Conservation (phyloP, 1,140 invertebrate genomes). For the Drosophila prosaltans region DNA sequence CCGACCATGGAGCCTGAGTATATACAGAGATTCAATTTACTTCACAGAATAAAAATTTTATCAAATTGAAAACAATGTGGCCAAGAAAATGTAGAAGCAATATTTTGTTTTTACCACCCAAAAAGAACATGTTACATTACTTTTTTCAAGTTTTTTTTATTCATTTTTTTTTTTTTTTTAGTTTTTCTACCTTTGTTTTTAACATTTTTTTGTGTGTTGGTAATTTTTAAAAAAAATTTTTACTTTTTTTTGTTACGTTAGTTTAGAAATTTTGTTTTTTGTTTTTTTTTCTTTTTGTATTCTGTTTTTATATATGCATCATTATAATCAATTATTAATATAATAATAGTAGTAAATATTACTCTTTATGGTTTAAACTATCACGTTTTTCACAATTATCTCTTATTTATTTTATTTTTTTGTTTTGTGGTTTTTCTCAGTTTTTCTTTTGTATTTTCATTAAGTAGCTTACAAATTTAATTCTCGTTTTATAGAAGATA, state of each 20-base stretch:
- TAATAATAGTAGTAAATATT: slow-evolving; percentile 81
- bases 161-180: slow-evolving; percentile 79
- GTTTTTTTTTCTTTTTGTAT: slow-evolving; percentile 38
- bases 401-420: slow-evolving; percentile 51
- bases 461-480: slow-evolving; percentile 78
- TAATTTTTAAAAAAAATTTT: slow-evolving; percentile 71
- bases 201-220: slow-evolving; percentile 76
- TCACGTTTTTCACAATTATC: slow-evolving; percentile 80
- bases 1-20: too few relatives aligned
- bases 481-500: slow-evolving; percentile 34
- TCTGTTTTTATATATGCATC: slow-evolving; percentile 53
- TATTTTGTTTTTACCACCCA: not conserved
- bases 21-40: too few relatives aligned
- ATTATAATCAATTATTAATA: slow-evolving; percentile 80
- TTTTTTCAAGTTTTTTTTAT: slow-evolving; percentile 78
- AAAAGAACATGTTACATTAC: not conserved
- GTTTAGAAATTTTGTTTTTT: slow-evolving; percentile 66
- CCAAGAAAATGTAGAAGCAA: too few relatives aligned
- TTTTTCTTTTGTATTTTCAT: slow-evolving; percentile 61
- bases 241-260: slow-evolving; percentile 76
- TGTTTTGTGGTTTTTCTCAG: slow-evolving; percentile 41
- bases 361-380: slow-evolving; percentile 81
- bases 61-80: too few relatives aligned
- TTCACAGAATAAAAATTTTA: too few relatives aligned
- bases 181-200: slow-evolving; percentile 81